Base-by-base conservation (phyloP, 2,888 invertebrate species). In the Gordius sp. region DNA sequence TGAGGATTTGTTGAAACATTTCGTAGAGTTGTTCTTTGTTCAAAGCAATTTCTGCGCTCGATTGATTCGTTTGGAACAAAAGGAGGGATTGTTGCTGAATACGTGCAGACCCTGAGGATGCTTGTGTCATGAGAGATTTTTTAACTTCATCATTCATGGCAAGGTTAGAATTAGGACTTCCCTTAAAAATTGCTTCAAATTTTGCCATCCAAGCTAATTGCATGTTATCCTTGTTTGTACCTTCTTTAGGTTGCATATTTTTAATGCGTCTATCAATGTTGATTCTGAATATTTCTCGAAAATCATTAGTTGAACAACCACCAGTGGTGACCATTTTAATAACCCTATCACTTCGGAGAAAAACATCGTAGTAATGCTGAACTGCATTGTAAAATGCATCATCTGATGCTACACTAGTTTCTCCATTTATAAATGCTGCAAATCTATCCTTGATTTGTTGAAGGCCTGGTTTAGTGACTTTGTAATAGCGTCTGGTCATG, bases 11-110 rank as follows among this genome's bases (percentile, higher is more conserved):
- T 71, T 99, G 97, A 72, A 97, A 99, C 87, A 97, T 91, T 71
- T 99, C 97, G 72, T 89, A 99, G 13, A 99, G 77, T 69, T 99
- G 97, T 68, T 99, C 97, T 73, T 99, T 99, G 64, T 87, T 86
- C 63, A 93, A 76, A 67, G 93, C 86, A 64, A 83, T 76, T 71
- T 91, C 91, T 16, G 26, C 28, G 27, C 55, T 54, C 4, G 27
- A 16, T 23, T 16, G 8, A 54, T 28, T 54, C 8, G 55, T 28
- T 26, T 24, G 55, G 27, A 27, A 27, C 2, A 18, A 23, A 13
- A 47, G 8, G 20, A 47, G 20, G 8, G 47, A 47, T 47, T 8
- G 47, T 18, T 47, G 47, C 39, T 33, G 39, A 18, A 23, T 18
- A 8, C 47, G 13, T 8, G 47, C 4, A 4, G 58, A 8, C 2